Evolutionary conservation across 2,888 invertebrate species (phyloP).

Genomic region (Ectemnius continuus): DNA sequence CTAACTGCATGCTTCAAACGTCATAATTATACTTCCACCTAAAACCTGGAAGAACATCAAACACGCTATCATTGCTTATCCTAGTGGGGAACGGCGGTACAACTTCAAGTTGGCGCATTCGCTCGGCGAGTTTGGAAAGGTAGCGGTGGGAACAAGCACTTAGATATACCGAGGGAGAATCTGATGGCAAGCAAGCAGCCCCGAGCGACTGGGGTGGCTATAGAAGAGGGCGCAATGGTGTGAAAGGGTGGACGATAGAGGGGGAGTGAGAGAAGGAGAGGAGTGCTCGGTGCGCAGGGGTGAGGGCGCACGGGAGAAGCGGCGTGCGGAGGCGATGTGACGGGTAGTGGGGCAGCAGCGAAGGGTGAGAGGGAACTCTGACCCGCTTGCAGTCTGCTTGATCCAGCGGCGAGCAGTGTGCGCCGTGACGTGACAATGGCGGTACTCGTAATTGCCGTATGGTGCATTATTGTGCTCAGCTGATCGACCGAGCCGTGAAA

Average conservation of each 20-base stretch:
- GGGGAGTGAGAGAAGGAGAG: not conserved
- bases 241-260: not conserved
- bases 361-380: slow-evolving; percentile 53
- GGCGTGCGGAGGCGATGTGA: slow-evolving; percentile 40
- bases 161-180: no score
- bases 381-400: slow-evolving; percentile 65
- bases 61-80: no score
- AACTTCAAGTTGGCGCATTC: no score
- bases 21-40: no score
- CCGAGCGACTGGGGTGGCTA: not conserved
- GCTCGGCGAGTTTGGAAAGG: no score
- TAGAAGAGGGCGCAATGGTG: slow-evolving; percentile 11
- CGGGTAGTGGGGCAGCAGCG: slow-evolving; percentile 43
- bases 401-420: slow-evolving; percentile 62
- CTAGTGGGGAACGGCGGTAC: no score
- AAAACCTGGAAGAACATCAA: no score
- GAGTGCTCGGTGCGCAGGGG: slow-evolving; percentile 13
- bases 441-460: slow-evolving; percentile 63
- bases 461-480: slow-evolving; percentile 68
- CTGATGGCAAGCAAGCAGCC: no score
- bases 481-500: slow-evolving; percentile 58
- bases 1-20: no score
- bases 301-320: slow-evolving; percentile 30
- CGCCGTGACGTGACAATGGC: slow-evolving; percentile 70
- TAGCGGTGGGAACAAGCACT: no score